Conservation (phyloP, 2,888 invertebrate genomes). For the Apamea crenata region DNA sequence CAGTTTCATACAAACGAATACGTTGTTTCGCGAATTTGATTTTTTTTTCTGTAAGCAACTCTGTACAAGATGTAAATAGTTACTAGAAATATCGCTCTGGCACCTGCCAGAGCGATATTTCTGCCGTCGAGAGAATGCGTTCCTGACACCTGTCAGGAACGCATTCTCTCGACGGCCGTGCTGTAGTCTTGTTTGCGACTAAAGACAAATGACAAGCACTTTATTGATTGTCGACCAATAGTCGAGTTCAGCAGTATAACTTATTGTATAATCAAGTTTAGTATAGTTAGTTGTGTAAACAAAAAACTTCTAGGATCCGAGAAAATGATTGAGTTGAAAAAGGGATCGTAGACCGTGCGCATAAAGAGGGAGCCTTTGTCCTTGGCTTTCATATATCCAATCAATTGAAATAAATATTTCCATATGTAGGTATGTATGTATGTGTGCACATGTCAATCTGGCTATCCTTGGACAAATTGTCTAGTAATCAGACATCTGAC, state of each 20-base stretch:
- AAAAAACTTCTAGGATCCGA: background rate
- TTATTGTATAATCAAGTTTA: constrained; percentile 6
- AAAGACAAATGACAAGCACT: constrained; percentile 8
- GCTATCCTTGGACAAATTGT: background rate
- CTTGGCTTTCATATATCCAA: constrained; percentile 10
- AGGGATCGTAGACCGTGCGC: background rate
- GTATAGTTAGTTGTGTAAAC: constrained; percentile 6
- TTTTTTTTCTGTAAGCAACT: background rate
- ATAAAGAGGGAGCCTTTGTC: background rate
- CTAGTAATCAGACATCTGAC: background rate
- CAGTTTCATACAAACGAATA: background rate
- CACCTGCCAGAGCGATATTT: no score
- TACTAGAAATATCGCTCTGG: background rate
- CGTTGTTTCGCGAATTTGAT: background rate
- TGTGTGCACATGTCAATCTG: background rate
- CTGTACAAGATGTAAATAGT: background rate
- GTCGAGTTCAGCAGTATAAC: background rate
- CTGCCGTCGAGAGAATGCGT: no score
- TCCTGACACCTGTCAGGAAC: background rate
- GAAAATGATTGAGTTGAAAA: background rate
- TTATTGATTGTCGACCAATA: background rate
- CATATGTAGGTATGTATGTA: background rate
- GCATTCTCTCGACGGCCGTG: background rate
- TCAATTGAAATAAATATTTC: background rate
- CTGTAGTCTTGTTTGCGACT: background rate